Evolutionary conservation across 2,888 invertebrate species (phyloP).

Genomic region (Acanthoscelides obtectus): DNA sequence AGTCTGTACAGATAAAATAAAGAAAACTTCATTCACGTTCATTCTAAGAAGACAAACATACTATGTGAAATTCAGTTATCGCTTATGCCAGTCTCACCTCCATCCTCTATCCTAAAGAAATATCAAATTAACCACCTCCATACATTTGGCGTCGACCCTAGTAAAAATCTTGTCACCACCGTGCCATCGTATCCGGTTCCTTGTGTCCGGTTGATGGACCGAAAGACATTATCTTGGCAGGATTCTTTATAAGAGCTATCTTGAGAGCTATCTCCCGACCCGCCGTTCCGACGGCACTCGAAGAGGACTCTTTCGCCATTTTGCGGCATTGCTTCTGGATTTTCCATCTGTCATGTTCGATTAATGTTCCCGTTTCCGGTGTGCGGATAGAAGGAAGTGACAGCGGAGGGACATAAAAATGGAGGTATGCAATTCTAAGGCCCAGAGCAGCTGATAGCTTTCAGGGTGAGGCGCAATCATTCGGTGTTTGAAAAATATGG

Average conservation of each 20-base stretch:
- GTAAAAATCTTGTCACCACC: conserved; percentile 1
- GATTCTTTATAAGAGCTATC: conserved; percentile 35
- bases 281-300: background rate
- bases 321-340: background rate
- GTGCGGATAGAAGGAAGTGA: background rate
- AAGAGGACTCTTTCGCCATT: background rate
- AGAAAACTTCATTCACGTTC: no score
- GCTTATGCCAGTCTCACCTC: background rate
- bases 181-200: background rate
- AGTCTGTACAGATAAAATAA: no score
- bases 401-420: no score
- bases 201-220: conserved; percentile 33
- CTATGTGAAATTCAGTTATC: background rate
- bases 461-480: no score
- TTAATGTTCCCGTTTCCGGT: background rate
- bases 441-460: no score
- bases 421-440: no score
- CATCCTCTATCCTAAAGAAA: background rate
- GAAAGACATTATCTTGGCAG: conserved; percentile 36
- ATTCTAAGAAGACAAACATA: background rate
- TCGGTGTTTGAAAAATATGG: no score
- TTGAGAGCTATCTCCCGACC: conserved; percentile 23
- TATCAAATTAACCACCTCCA: background rate
- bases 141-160: background rate
- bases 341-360: background rate